Conservation (phyloP, 2,797 vertebrate species). For the Crax fasciolata region DNA sequence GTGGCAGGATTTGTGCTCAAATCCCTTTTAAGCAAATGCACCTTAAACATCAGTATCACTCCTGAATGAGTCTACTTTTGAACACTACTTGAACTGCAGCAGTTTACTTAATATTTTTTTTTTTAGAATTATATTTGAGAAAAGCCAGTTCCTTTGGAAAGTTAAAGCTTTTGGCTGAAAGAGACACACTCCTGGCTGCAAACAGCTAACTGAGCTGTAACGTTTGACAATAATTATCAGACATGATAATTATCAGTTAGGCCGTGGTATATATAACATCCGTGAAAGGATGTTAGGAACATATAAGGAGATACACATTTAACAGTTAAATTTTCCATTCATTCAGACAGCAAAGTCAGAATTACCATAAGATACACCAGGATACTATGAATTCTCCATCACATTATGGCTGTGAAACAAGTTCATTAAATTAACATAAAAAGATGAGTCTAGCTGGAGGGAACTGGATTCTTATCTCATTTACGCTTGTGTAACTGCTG, state of each 20-base stretch:
- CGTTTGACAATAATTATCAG: background rate
- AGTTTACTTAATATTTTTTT: background rate
- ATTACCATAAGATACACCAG: background rate
- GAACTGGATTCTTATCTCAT: conserved; percentile 3
- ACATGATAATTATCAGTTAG: background rate
- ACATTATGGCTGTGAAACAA: background rate
- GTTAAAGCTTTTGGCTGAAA: background rate
- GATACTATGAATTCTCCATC: background rate
- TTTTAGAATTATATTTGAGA: background rate
- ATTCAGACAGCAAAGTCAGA: background rate
- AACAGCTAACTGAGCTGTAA: background rate
- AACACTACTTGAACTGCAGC: background rate
- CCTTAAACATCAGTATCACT: background rate
- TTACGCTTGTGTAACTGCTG: background rate
- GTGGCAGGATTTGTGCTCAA: background rate
- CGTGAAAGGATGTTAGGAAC: background rate
- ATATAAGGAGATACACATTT: background rate
- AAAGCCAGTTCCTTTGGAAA: background rate
- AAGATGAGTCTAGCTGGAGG: background rate
- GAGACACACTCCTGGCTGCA: background rate
- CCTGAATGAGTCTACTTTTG: background rate
- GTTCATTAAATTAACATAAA: conserved; percentile 18
- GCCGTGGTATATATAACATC: background rate
- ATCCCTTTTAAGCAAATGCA: background rate
- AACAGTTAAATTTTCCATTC: background rate